Conservation (phyloP, 64 coral and sea anemone species). For the Stylophora pistillata region DNA sequence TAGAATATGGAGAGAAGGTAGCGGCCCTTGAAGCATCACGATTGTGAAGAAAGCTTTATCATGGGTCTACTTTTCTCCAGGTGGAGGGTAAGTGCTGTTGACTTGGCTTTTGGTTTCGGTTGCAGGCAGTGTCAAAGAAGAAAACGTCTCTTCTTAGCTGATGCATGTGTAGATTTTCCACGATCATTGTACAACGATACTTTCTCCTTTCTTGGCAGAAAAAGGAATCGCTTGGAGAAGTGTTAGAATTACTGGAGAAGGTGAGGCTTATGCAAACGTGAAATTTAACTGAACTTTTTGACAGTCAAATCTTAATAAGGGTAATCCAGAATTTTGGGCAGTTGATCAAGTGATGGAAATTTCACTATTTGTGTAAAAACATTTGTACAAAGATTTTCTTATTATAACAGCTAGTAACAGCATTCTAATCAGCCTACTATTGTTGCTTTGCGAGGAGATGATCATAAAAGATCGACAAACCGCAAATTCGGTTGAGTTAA, state of each 20-base stretch:
- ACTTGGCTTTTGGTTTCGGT: not conserved
- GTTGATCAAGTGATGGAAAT: not conserved
- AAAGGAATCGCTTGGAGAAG: conserved; percentile 77
- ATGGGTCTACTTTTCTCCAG: conserved; percentile 70
- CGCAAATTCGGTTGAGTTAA: not conserved
- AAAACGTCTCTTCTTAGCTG: not conserved
- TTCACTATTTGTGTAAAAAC: not conserved
- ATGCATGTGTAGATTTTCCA: not conserved
- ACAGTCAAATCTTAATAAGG: not conserved
- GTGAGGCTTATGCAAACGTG: conserved; percentile 33
- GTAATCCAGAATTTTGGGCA: not conserved
- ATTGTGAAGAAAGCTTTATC: not conserved
- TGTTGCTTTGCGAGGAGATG: not conserved
- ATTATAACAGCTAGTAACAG: not conserved
- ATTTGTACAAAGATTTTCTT: not conserved
- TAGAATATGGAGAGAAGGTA: not conserved
- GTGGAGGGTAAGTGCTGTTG: conserved; percentile 64
- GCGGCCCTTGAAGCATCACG: not conserved
- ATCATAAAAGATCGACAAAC: not conserved
- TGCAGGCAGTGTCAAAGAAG: too few species aligned
- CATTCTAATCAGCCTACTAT: not conserved
- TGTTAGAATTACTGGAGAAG: conserved; percentile 78
- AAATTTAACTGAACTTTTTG: not conserved
- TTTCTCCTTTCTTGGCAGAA: conserved; percentile 52
- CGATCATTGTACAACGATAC: not conserved